phyloP scores from a whole-genome alignment of 2,797 vertebrate genomes.

The Artibeus jamaicensis region DNA sequence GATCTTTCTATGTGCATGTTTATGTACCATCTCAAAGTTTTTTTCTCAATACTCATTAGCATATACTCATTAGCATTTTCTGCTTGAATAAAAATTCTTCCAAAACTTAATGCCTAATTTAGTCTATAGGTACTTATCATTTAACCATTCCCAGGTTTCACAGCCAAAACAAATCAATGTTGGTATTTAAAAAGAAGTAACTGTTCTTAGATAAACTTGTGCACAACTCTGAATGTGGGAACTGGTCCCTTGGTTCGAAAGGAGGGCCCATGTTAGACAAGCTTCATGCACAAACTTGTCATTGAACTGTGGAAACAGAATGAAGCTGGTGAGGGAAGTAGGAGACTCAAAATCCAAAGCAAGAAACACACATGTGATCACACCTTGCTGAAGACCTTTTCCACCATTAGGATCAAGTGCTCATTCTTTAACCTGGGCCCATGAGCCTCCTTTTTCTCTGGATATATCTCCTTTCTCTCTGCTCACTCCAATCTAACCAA shows the following conservation, averaged over 20 bases:
- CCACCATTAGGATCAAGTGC: background rate
- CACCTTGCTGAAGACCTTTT: background rate
- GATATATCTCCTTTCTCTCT: background rate
- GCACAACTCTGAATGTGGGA: background rate
- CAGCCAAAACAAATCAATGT: background rate
- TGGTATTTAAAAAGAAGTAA: background rate
- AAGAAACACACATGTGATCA: background rate
- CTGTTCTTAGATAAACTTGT: background rate
- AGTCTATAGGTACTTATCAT: background rate
- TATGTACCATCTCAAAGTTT: background rate
- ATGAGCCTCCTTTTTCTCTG: background rate
- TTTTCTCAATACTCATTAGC: background rate
- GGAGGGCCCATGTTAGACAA: accelerated
- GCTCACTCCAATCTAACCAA: accelerated
- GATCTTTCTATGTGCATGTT: background rate
- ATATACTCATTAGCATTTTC: background rate
- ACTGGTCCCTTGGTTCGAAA: background rate
- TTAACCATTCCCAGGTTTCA: background rate
- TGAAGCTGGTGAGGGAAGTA: background rate
- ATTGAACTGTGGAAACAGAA: background rate
- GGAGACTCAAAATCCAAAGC: background rate
- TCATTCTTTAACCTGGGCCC: background rate
- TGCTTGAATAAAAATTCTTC: background rate
- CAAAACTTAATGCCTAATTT: background rate
- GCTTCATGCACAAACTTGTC: accelerated